These are phyloP conservation scores for Macrotus californicus DNA, from an alignment of 2,113 vertebrate genomes.

Conservation along the genomic window DNA sequence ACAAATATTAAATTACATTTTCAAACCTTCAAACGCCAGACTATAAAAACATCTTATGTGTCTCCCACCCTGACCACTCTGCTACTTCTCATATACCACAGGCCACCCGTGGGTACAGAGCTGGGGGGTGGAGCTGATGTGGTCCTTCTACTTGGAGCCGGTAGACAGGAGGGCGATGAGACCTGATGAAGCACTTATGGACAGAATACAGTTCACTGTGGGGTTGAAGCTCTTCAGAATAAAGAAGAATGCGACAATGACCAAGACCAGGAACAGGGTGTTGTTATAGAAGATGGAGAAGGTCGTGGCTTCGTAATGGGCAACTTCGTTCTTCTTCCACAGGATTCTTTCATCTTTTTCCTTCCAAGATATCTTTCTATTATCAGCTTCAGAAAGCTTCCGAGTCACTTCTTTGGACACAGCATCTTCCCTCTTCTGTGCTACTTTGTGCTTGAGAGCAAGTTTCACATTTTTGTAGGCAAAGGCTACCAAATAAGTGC, in stretches of 20 bases:
- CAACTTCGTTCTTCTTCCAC: conserved; percentile 99
- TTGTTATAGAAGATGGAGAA: conserved; percentile 99
- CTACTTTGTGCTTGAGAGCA: conserved; percentile 99
- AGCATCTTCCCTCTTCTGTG: no score
- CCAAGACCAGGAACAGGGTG: conserved; percentile 94
- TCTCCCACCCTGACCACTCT: conserved; percentile 26
- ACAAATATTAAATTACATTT: conserved; percentile 57
- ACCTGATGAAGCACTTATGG: conserved; percentile 95
- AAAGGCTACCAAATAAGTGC: conserved; percentile 97
- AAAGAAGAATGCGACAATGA: conserved; percentile 97
- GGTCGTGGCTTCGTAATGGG: conserved; percentile 97
- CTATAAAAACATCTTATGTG: conserved; percentile 25
- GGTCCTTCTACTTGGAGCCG: conserved; percentile 91
- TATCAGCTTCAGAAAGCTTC: no score
- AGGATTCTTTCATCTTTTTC: no score
- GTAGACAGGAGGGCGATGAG: conserved; percentile 97
- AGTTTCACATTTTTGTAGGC: conserved; percentile 99
- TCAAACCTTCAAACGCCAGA: conserved; percentile 37
- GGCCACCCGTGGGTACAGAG: not conserved
- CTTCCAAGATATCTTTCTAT: no score
- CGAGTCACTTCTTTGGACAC: no score
- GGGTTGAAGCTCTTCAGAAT: conserved; percentile 99
- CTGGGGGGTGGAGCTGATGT: not conserved
- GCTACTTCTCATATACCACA: not conserved
- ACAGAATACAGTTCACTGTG: conserved; percentile 97